Evolutionary conservation across 1,140 invertebrate genomes (phyloP).

Genomic region (Pteromalus puparum): DNA sequence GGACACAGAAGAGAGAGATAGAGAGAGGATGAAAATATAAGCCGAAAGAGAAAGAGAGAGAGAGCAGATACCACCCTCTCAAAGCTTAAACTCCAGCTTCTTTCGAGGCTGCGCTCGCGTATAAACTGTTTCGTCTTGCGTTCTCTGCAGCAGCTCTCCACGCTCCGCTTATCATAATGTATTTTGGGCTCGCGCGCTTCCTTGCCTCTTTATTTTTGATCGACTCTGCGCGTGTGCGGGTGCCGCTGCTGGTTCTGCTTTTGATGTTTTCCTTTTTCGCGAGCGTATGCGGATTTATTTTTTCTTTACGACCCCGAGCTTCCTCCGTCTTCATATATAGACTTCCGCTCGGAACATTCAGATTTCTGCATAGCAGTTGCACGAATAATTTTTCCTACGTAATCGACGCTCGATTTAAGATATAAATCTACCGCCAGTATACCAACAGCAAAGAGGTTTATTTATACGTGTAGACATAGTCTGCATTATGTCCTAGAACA

Average conservation of each 20-base stretch:
- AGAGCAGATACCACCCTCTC: not conserved
- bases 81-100: not conserved
- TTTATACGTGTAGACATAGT: no score
- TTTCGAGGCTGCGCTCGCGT: not conserved
- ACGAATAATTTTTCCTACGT: no score
- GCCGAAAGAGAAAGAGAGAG: not conserved
- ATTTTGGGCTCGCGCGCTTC: slow-evolving; percentile 40
- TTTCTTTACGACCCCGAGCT: slow-evolving; percentile 32
- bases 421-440: no score
- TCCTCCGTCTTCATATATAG: not conserved
- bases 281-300: slow-evolving; percentile 40
- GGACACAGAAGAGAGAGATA: no score
- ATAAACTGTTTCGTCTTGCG: slow-evolving; percentile 51
- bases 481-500: slow-evolving; percentile 32
- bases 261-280: slow-evolving; percentile 42
- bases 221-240: slow-evolving; percentile 14
- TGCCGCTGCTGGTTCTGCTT: not conserved
- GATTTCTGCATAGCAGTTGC: no score
- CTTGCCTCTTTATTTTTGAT: slow-evolving; percentile 51
- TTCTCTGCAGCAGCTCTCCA: slow-evolving; percentile 28
- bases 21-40: slow-evolving; percentile 13
- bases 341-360: slow-evolving; percentile 16
- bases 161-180: slow-evolving; percentile 54
- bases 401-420: no score
- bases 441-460: no score